Evolutionary conservation across 2,888 invertebrate species (phyloP).

Genomic region (Oxyscelio sp.): DNA sequence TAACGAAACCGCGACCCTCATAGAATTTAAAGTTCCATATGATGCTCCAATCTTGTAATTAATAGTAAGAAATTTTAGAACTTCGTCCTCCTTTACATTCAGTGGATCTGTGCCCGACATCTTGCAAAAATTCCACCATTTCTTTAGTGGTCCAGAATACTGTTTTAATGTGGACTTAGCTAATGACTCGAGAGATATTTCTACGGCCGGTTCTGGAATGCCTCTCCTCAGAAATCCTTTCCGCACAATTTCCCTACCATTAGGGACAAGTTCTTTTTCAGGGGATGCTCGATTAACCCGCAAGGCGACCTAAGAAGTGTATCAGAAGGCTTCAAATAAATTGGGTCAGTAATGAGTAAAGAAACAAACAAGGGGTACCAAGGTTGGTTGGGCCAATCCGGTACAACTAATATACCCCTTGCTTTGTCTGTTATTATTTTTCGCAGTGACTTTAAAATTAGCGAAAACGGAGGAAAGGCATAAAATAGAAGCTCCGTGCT

Average conservation of each 20-base stretch:
- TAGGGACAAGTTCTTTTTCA: too few species aligned
- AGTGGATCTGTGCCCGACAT: neutral
- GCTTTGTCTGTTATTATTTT: too few species aligned
- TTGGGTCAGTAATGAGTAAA: too few species aligned
- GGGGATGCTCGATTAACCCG: too few species aligned
- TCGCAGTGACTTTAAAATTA: too few species aligned
- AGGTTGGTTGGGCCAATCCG: too few species aligned
- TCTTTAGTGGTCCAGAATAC: slow-evolving; percentile 44
- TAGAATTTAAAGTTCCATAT: slow-evolving; percentile 43
- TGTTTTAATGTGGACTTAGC: slow-evolving; percentile 56
- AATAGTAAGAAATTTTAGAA: slow-evolving; percentile 30
- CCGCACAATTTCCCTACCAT: neutral
- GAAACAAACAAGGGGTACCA: too few species aligned
- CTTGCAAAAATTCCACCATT: slow-evolving; percentile 1
- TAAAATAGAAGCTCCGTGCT: too few species aligned
- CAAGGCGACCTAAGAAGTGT: too few species aligned
- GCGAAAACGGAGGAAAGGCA: too few species aligned
- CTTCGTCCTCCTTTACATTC: neutral
- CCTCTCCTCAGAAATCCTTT: neutral
- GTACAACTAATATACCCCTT: too few species aligned
- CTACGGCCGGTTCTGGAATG: neutral
- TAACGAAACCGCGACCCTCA: slow-evolving; percentile 46
- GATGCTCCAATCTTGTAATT: neutral
- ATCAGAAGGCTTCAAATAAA: too few species aligned
- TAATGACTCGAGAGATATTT: slow-evolving; percentile 34